phyloP scores from a whole-genome alignment of 2,888 invertebrate species.

The Melieria omissa region DNA sequence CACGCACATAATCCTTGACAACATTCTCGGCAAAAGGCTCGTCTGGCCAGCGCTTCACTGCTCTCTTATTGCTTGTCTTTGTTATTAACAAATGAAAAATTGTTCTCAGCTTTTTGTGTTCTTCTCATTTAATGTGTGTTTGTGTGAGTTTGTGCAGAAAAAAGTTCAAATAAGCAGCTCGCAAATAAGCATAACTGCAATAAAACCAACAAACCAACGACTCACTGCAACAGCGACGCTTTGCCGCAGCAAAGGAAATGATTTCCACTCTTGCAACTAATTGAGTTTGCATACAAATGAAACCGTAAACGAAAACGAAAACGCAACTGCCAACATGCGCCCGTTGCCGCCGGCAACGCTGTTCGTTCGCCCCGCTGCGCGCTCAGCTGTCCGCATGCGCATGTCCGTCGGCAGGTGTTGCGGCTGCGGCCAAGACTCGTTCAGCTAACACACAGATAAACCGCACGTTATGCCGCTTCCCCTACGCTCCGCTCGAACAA shows the following conservation, averaged over 20 bases:
- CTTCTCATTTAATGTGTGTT: neutral
- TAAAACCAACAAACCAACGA: neutral
- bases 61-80: no score
- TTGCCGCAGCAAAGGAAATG: neutral
- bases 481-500: no score
- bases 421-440: no score
- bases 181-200: neutral
- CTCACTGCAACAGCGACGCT: neutral
- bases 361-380: neutral
- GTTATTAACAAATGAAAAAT: neutral
- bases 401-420: no score
- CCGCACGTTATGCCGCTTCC: no score
- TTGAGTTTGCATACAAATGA: constrained; percentile 48
- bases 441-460: no score
- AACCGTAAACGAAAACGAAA: constrained; percentile 26
- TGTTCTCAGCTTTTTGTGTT: neutral
- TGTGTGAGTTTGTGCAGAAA: neutral
- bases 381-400: neutral
- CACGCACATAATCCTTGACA: no score
- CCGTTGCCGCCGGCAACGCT: neutral
- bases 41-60: no score
- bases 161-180: neutral
- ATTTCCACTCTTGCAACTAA: constrained; percentile 36
- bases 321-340: neutral
- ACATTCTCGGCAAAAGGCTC: no score